These are phyloP conservation scores for Hymenopus coronatus DNA, from an alignment of 2,888 invertebrate species.

Conservation along the genomic window DNA sequence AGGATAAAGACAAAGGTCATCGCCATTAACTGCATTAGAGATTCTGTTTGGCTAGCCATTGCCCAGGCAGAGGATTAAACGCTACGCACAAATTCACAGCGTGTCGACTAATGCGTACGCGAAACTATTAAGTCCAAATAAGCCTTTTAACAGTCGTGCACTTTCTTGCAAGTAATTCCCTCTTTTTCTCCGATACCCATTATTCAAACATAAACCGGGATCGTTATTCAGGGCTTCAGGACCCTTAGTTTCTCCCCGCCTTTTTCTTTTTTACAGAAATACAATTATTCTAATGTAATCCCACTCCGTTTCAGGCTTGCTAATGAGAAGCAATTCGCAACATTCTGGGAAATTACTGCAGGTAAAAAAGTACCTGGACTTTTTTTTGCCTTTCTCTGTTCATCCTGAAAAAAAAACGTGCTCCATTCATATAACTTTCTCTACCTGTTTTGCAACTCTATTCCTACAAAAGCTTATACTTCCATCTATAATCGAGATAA, in stretches of 20 bases:
- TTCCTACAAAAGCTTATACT: no score
- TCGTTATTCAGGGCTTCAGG: neutral
- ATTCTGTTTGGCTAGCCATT: neutral
- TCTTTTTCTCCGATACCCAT: neutral
- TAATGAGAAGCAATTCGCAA: neutral
- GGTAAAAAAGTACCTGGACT: neutral
- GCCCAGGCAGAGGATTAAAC: neutral
- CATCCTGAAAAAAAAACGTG: no score
- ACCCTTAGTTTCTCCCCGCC: neutral
- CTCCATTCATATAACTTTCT: no score
- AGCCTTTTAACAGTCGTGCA: neutral
- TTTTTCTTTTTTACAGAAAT: neutral
- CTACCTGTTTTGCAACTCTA: no score
- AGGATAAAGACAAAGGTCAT: neutral
- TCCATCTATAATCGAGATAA: no score
- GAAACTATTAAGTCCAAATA: neutral
- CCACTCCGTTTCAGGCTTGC: neutral
- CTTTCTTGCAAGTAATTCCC: neutral
- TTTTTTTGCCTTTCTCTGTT: neutral
- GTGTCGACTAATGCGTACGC: neutral
- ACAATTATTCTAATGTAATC: neutral
- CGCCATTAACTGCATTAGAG: neutral
- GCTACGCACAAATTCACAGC: neutral
- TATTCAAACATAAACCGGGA: neutral
- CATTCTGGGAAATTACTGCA: no score